These are phyloP conservation scores for Spinus olivaceus DNA, from an alignment of 2,797 vertebrate species.

Conservation along the genomic window DNA sequence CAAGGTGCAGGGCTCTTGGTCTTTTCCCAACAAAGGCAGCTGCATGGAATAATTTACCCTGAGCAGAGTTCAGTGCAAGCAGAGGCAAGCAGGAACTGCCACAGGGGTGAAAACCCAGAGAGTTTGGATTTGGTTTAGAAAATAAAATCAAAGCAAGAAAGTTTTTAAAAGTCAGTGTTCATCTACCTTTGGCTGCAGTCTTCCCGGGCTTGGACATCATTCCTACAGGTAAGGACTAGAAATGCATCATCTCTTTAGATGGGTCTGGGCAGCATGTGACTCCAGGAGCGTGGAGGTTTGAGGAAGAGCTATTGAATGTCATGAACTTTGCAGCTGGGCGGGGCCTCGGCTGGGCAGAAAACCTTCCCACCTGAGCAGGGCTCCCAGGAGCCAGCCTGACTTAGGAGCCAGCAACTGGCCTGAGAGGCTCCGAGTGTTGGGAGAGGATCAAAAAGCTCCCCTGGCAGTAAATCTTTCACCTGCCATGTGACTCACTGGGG, in stretches of 20 bases:
- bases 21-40: neutral
- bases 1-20: neutral
- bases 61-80: neutral
- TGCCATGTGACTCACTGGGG: slow-evolving; percentile 59
- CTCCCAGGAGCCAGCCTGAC: slow-evolving; percentile 31
- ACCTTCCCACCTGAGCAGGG: neutral
- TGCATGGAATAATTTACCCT: neutral
- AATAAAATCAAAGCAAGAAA: neutral
- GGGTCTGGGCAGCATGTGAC: neutral
- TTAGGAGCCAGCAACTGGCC: slow-evolving; percentile 1
- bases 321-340: neutral
- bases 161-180: neutral
- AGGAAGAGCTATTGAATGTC: neutral
- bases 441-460: slow-evolving; percentile 66
- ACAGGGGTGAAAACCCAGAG: neutral
- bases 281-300: neutral
- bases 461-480: slow-evolving; percentile 69
- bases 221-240: neutral
- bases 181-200: neutral
- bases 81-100: neutral
- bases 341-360: neutral
- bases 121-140: neutral
- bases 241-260: neutral
- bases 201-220: accelerated
- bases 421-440: slow-evolving; percentile 16